These are phyloP conservation scores for Athripsodes cinereus DNA, from an alignment of 2,888 invertebrate genomes.

Conservation along the genomic window DNA sequence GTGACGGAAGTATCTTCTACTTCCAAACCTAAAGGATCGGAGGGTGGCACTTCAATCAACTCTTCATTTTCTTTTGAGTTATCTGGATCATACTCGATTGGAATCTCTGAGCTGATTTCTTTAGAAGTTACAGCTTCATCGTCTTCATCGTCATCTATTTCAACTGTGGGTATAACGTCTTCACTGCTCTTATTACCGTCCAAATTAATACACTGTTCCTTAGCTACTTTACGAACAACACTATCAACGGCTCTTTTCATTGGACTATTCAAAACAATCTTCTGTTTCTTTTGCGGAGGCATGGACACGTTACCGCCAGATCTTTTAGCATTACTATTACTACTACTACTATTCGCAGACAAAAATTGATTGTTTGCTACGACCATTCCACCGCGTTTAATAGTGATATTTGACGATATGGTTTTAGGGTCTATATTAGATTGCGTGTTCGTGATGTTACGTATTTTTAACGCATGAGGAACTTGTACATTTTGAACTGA, in stretches of 20 bases:
- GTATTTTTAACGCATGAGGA: background rate
- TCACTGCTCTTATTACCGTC: background rate
- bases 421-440: background rate
- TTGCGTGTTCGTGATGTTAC: background rate
- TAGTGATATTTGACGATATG: background rate
- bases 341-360: no score
- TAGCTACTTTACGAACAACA: background rate
- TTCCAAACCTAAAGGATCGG: background rate
- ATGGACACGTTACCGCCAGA: background rate
- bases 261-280: background rate
- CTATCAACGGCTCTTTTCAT: background rate
- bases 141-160: conserved; percentile 44
- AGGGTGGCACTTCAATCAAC: conserved; percentile 43
- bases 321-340: no score
- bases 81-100: conserved; percentile 9
- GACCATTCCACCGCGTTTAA: background rate
- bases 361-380: background rate
- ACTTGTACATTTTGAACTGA: no score
- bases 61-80: conserved; percentile 19
- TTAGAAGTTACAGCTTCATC: conserved; percentile 2
- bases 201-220: background rate
- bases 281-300: background rate
- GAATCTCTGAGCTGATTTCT: conserved; percentile 1
- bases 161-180: conserved; percentile 33
- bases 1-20: background rate